Evolutionary conservation across 1,140 invertebrate species (phyloP), one percentile per base, ranked within the genome.

Genomic region (Rhizoglyphus robini): DNA sequence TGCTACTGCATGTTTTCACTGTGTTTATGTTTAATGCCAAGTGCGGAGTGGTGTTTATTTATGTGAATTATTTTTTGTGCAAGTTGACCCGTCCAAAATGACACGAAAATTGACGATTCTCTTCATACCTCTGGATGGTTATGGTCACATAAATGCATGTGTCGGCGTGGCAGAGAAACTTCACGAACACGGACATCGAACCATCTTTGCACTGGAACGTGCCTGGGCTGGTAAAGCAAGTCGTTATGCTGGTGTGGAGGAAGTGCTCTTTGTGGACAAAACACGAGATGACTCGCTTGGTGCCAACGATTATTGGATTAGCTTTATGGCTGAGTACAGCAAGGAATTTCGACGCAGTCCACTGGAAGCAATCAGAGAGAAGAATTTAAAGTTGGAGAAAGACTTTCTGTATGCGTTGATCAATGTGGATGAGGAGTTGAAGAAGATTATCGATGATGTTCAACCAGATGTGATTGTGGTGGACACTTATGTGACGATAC

Each of bases 381-480:
- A 3, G 15, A 20, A 46, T 46, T 2, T 20, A 2, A 8, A 46
- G 23, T 46, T 46, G 41, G 2, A 46, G 15, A 46, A 8, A 41
- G 2, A 46, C 2, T 46, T 46, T 46, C 1, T 58, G 15, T 13
- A 58, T 32, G 11, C 31, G n/a, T 18, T 58, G 54, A n/a, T 58
- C 3, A 58, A 58, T 58, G 54, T 58, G 2, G 48, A 63, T 63
- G 36, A 48, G 15, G 31, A 25, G n/a, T n/a, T 63, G 4, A 18
- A 20, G 25, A 18, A 51, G 20, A 49, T 31, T 3, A 48, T 66
- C 13, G 41, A 49, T 5, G 8, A 60, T 20, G n/a, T 65, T 23
- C 15, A 63, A n/a, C 65, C 65, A 8, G 65, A 66, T 30, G 20
- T 66, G 20, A 66, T 66, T 46, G 25, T 63, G 2, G 41, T 66